A percentile compares a stretch with the other conserved stretches of the same genome.
Conservation (phyloP, 1,140 invertebrate species). For the Macrosteles quadrilineatus region DNA sequence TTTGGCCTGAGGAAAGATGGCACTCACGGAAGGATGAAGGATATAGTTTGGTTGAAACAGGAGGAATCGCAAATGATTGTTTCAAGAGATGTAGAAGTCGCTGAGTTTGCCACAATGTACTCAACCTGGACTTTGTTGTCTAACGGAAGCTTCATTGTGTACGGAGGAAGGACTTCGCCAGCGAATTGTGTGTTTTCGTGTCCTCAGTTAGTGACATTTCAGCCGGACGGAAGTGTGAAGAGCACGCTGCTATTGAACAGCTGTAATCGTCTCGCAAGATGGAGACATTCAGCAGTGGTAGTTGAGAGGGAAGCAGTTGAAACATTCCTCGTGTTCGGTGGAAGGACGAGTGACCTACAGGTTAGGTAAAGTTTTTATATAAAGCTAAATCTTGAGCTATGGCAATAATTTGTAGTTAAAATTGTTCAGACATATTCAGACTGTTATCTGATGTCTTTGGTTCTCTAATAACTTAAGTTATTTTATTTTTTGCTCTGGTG, state of each 20-base stretch:
- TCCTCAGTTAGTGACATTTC: constrained; percentile 4
- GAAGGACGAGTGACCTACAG: constrained; percentile 42
- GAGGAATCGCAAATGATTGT: not conserved
- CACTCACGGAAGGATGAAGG: not conserved
- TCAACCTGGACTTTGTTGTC: constrained; percentile 9
- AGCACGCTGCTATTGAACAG: not conserved
- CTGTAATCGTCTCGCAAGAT: constrained; percentile 17
- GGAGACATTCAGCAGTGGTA: constrained; percentile 31
- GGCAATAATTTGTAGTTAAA: too few relatives aligned
- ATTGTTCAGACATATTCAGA: too few relatives aligned
- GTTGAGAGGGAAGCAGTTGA: not conserved
- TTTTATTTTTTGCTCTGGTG: too few relatives aligned
- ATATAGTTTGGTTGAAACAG: not conserved
- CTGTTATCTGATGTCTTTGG: too few relatives aligned
- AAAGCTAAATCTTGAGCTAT: too few relatives aligned
- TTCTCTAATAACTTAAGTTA: too few relatives aligned
- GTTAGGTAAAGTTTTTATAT: constrained; percentile 23
- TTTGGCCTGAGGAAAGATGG: constrained; percentile 2
- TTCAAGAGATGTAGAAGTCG: not conserved
- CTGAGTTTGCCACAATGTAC: constrained; percentile 11
- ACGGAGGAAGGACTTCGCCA: constrained; percentile 37
- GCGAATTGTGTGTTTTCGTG: constrained; percentile 6
- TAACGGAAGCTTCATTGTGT: constrained; percentile 21
- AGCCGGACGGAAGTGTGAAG: not conserved
- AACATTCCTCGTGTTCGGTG: constrained; percentile 45